phyloP scores from a whole-genome alignment of 2,888 invertebrate species.

The Empis livida region DNA sequence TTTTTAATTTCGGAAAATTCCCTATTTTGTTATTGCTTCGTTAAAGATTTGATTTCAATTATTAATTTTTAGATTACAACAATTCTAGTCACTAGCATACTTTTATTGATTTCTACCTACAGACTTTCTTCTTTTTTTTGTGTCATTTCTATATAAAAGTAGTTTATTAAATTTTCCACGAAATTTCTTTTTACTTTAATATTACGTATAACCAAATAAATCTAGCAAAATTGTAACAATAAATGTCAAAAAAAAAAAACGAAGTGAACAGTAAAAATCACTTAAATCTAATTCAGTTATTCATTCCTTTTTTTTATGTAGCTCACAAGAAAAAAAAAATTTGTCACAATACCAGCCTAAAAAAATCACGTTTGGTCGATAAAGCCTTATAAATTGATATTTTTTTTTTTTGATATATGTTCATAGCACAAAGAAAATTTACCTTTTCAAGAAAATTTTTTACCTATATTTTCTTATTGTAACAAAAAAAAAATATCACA shows the following conservation, averaged over 20 bases:
- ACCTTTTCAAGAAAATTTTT: background rate
- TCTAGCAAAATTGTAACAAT: background rate
- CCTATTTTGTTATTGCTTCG: too few relatives aligned
- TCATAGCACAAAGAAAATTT: background rate
- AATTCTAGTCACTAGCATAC: too few relatives aligned
- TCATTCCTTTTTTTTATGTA: too few relatives aligned
- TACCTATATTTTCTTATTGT: background rate
- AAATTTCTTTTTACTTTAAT: background rate
- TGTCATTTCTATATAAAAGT: too few relatives aligned
- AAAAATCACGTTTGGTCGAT: background rate
- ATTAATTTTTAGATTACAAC: too few relatives aligned
- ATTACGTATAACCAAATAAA: too few relatives aligned
- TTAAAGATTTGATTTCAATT: too few relatives aligned
- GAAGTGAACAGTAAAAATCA: background rate
- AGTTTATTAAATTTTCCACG: too few relatives aligned
- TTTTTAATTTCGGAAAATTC: too few relatives aligned
- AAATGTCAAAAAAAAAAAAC: too few relatives aligned
- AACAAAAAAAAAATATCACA: background rate
- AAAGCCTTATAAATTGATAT: background rate
- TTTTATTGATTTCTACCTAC: too few relatives aligned
- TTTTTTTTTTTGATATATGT: background rate
- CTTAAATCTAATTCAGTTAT: slow-evolving; percentile 10
- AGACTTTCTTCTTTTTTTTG: too few relatives aligned
- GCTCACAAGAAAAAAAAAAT: slow-evolving; percentile 4
- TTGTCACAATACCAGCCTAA: slow-evolving; percentile 7